These are phyloP conservation scores for Notarius lentiginosus DNA, from an alignment of 2,113 vertebrate genomes.

Conservation along the genomic window DNA sequence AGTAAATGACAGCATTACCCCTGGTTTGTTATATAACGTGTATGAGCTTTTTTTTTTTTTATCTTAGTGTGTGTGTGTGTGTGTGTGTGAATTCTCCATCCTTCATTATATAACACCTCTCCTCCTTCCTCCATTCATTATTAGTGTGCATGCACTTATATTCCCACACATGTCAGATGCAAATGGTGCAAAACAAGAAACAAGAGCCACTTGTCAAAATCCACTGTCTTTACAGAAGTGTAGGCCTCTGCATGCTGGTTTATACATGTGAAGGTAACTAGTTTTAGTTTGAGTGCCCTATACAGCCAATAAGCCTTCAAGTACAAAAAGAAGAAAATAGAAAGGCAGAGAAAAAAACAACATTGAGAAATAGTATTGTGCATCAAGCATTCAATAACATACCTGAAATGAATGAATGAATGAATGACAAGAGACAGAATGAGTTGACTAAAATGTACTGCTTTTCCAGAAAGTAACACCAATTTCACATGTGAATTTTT, in stretches of 20 bases:
- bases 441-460: not conserved
- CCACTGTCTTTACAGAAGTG: not conserved
- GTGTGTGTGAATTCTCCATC: not conserved
- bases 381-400: not conserved
- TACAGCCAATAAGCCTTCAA: not conserved
- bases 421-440: not conserved
- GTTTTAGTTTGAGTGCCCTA: not conserved
- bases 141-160: constrained; percentile 24
- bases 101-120: constrained; percentile 26
- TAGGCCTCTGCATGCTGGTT: not conserved
- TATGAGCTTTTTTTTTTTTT: not conserved
- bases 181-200: not conserved
- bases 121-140: constrained; percentile 26
- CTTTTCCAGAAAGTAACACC: not conserved
- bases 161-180: constrained; percentile 22
- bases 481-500: not conserved
- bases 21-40: constrained; percentile 2
- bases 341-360: not conserved
- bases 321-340: not conserved
- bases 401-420: not conserved
- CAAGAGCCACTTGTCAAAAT: not conserved
- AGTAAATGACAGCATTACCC: not conserved
- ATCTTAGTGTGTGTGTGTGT: not conserved
- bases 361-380: not conserved
- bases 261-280: not conserved